Percentiles rank a stretch among this genome's conserved stretches.
Evolutionary conservation across 2,113 vertebrate genomes (phyloP).

Genomic region (Uria lomvia): DNA sequence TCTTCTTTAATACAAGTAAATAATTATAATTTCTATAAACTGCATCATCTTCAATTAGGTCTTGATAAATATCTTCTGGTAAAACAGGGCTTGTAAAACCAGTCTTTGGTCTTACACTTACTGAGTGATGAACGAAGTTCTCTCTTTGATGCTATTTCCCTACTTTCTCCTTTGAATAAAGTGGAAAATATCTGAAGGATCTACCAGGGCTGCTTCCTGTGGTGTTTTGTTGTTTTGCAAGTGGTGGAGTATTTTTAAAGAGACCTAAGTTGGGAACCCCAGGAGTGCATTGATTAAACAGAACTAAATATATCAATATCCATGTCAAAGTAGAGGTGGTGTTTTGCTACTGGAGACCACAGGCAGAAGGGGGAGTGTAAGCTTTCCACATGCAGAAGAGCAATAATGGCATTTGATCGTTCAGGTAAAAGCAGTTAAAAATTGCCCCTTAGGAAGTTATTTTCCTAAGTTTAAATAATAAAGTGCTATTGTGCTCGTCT

Average conservation of each 20-base stretch:
- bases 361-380: not conserved
- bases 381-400: not conserved
- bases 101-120: not conserved
- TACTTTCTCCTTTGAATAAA: not conserved
- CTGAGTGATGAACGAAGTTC: not conserved
- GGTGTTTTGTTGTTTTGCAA: not conserved
- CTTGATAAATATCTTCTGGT: not conserved
- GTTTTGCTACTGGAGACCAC: not conserved
- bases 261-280: not conserved
- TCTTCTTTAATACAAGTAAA: not conserved
- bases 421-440: not conserved
- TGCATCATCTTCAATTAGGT: not conserved
- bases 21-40: not conserved
- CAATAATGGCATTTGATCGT: not conserved
- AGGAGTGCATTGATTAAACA: constrained; percentile 1
- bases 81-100: not conserved
- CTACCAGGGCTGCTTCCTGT: not conserved
- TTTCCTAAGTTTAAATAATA: not conserved
- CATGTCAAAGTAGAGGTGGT: not conserved
- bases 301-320: not conserved
- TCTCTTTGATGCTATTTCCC: not conserved
- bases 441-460: not conserved
- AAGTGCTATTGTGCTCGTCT: not conserved
- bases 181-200: not conserved
- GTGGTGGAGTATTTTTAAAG: constrained; percentile 11